These are phyloP conservation scores for Hafferia zeledoni DNA, from an alignment of 2,797 vertebrate genomes.

Conservation along the genomic window DNA sequence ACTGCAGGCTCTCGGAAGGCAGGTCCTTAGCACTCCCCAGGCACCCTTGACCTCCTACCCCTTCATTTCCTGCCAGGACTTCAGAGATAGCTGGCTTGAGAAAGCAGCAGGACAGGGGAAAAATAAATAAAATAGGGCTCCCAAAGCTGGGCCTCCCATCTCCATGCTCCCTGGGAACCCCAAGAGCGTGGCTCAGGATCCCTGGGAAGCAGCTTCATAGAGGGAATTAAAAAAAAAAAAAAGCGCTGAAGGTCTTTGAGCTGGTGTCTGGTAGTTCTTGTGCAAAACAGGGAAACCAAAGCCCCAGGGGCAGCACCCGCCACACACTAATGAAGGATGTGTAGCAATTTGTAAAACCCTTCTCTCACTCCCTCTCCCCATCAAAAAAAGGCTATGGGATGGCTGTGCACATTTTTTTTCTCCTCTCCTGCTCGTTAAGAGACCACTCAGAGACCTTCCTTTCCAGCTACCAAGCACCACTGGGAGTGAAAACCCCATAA, in stretches of 20 bases:
- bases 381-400: neutral
- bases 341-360: neutral
- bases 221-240: neutral
- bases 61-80: conserved; percentile 42
- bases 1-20: neutral
- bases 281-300: neutral
- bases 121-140: neutral
- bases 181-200: neutral
- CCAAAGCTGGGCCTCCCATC: neutral
- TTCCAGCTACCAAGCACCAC: neutral
- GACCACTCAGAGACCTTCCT: neutral
- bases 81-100: conserved; percentile 30
- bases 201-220: neutral
- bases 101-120: neutral
- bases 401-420: neutral
- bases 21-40: neutral
- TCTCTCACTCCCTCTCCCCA: neutral
- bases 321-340: fast-evolving
- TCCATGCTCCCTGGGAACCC: neutral
- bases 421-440: neutral
- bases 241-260: neutral
- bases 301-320: neutral
- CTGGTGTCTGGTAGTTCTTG: neutral
- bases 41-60: conserved; percentile 18
- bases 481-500: neutral